Evolutionary conservation across 2,797 vertebrate species (phyloP).

Genomic region (Mallotus villosus): DNA sequence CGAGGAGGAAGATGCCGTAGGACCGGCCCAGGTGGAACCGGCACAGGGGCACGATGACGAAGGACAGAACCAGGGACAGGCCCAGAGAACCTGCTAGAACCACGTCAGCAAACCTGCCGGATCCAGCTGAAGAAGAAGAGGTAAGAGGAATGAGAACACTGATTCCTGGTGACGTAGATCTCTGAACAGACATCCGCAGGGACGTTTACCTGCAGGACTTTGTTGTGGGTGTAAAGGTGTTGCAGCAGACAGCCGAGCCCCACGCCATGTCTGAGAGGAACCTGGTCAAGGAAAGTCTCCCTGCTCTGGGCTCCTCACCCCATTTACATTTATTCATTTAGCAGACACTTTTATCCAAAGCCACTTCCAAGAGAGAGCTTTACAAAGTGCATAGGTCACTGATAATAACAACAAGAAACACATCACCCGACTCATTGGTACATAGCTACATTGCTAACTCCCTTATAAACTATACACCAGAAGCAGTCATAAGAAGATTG

Average conservation of each 20-base stretch:
- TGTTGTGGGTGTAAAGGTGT: conserved; percentile 66
- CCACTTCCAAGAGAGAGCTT: too few species aligned
- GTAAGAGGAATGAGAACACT: conserved; percentile 12
- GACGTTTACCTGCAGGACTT: conserved; percentile 76
- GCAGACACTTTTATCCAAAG: too few species aligned
- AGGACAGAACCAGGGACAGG: conserved; percentile 87
- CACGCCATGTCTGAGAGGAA: conserved; percentile 86
- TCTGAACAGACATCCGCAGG: not conserved
- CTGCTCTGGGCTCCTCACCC: not conserved
- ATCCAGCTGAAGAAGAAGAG: conserved; percentile 84
- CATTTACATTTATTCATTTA: too few species aligned
- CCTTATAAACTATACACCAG: too few species aligned
- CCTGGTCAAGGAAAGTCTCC: conserved; percentile 59
- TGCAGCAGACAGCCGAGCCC: conserved; percentile 90
- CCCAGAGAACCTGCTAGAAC: conserved; percentile 86
- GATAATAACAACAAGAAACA: too few species aligned
- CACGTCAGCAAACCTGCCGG: conserved; percentile 84
- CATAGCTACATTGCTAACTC: too few species aligned
- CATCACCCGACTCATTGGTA: too few species aligned
- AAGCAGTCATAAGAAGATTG: too few species aligned
- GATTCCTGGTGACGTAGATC: too few species aligned
- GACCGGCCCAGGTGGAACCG: conserved; percentile 79
- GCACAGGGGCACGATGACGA: conserved; percentile 82
- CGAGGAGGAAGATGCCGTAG: conserved; percentile 83
- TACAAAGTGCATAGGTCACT: too few species aligned